Base-by-base conservation (phyloP, 2,888 invertebrate genomes). In the Zygothrica quintamaculata region DNA sequence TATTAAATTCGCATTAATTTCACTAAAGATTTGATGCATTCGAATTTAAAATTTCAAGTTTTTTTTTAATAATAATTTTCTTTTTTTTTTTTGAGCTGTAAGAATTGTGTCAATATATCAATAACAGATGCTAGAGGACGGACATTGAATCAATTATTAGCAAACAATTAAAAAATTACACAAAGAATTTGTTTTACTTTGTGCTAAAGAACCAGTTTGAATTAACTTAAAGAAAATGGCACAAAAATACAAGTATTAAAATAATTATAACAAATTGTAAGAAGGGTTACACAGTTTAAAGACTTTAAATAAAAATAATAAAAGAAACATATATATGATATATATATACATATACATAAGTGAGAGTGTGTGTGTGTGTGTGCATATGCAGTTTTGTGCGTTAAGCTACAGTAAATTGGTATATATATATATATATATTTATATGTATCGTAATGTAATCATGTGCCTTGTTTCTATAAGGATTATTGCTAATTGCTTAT, bases 121-220 rank as follows among this genome's bases (percentile, higher is more conserved):
- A 55, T 75, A 84, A 84, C 75, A 87, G 59, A 84, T 72, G 40
- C 31, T 58, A 87, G 18, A 22, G 79, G 85, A 87, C 87, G 85
- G 85, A 82, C 75, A 81, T 68, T 69, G 66, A 87, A 77, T 77
- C 43, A 72, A 86, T 80, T n/a, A n/a, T 76, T 73, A 50, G 70
- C 62, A 77, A 74, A 70, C 56, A 37, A 60, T 65, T n/a, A n/a
- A n/a, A n/a, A n/a, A n/a, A n/a, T n/a, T n/a, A n/a, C n/a, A n/a
- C n/a, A n/a, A n/a, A n/a, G n/a, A n/a, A 65, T 22, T 31, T 18
- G 29, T 13, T 40, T 50, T 57, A 47, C 25, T 39, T 39, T 25
- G 34, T 47, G 50, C 56, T 34, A 9, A 33, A 31, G 33, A 43
- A 65, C 48, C 55, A 59, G 74, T 52, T 55, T 74, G 5, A 69